A percentile compares a stretch with the other conserved stretches of the same genome.
Conservation (phyloP, 2,113 vertebrate species). For the Myotis lucifugus region DNA sequence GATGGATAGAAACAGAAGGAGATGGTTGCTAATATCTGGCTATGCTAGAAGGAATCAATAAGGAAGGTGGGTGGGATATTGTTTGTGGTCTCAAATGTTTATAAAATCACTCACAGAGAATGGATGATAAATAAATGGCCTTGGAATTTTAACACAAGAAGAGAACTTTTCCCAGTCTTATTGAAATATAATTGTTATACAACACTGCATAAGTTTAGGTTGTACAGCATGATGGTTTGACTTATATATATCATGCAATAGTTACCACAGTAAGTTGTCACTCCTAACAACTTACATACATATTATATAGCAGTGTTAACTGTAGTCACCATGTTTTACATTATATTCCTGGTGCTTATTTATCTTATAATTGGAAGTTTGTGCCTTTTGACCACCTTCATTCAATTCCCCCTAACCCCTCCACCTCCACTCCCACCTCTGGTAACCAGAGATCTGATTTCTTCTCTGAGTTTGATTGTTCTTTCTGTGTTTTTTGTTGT, state of each 20-base stretch:
- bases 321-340: not conserved
- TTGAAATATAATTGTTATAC: not conserved
- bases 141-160: not conserved
- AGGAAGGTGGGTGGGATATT: not conserved
- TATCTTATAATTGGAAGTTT: no score
- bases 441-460: not conserved
- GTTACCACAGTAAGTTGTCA: not conserved
- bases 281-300: not conserved
- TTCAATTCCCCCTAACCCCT: not conserved
- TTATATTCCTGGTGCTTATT: not conserved
- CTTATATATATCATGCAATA: not conserved
- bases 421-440: not conserved
- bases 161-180: not conserved
- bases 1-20: constrained; percentile 21
- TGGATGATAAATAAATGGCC: not conserved
- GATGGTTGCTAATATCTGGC: not conserved
- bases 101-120: not conserved
- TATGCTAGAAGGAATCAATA: not conserved
- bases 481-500: not conserved
- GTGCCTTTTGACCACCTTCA: not conserved
- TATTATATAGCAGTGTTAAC: not conserved
- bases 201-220: not conserved
- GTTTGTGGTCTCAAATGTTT: not conserved
- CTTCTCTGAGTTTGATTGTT: not conserved
- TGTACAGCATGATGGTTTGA: not conserved